Evolutionary conservation across 2,888 invertebrate genomes (phyloP), one percentile per base, ranked within the genome.

Genomic region (Dendrolimus pini): DNA sequence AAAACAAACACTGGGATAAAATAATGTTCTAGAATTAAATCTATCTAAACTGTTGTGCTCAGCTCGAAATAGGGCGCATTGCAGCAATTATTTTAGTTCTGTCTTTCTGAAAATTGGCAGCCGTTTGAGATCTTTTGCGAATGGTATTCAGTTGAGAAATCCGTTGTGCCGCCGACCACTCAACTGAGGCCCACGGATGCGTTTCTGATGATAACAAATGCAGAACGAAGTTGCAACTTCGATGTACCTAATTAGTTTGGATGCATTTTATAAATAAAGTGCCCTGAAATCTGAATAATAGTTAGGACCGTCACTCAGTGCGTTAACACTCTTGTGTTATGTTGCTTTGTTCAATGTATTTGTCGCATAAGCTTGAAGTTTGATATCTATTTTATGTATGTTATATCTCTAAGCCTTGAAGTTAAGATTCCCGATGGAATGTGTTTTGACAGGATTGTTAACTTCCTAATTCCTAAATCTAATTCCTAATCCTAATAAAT

Each of bases 41-140:
- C 78, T 83, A 85, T 84, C 83, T 82, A 78, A 84, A 85, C 80
- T 80, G 80, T 78, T 80, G 77, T 78, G 77, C 81, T 71, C 78
- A 68, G 75, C 87, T 85, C 80, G 82, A 89, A 89, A 90, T 89
- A 89, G 89, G 89, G 85, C 89, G 82, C 80, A 84, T 86, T 88
- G 86, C 80, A 78, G 83, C 83, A 89, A 89, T 90, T 89, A 90
- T 90, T 90, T 89, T 88, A 87, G 89, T 80, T 83, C 85, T 85
- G 89, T 89, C 90, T 90, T 90, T 90, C 88, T 88, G 89, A 89
- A 90, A 89, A 89, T 90, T 90, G 90, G 90, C 89, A 90, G 85
- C 83, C 75, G 86, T 81, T 83, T 83, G 82, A 81, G 85, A 86
- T 85, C 85, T 87, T 85, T 85, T 84, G 81, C 83, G 80, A 78